Conservation (phyloP, 2,797 vertebrate species). For the Euthynnus affinis region DNA sequence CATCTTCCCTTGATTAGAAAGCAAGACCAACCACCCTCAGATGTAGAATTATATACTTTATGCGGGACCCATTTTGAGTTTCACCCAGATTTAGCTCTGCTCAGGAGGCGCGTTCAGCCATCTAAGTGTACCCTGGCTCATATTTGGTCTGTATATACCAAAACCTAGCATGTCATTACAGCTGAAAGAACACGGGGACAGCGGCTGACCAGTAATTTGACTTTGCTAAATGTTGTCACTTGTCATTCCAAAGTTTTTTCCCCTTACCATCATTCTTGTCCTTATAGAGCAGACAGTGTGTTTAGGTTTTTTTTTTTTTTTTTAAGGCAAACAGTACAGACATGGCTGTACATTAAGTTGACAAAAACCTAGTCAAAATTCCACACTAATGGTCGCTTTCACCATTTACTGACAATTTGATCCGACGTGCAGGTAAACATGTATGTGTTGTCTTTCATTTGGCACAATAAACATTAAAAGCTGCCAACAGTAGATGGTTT, state of each 20-base stretch:
- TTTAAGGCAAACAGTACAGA: neutral
- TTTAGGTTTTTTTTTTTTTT: neutral
- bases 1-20: constrained; percentile 61
- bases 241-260: constrained; percentile 51
- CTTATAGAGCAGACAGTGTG: neutral
- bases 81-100: constrained; percentile 68
- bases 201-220: constrained; percentile 72
- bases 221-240: constrained; percentile 66
- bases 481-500: neutral
- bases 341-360: neutral
- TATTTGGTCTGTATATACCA: constrained; percentile 53
- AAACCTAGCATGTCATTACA: constrained; percentile 73
- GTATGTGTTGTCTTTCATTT: constrained; percentile 15
- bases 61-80: constrained; percentile 48
- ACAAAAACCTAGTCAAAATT: neutral
- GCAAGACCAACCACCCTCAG: constrained; percentile 36
- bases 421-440: constrained; percentile 2
- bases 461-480: neutral
- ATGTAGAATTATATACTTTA: constrained; percentile 68
- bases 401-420: neutral
- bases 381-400: neutral
- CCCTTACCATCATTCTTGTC: constrained; percentile 39
- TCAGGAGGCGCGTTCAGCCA: constrained; percentile 52
- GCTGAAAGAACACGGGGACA: constrained; percentile 69
- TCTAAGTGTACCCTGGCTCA: constrained; percentile 69